Percentiles rank a stretch among this genome's conserved stretches.
phyloP scores from a whole-genome alignment of 2,888 invertebrate genomes.

The Urechis unicinctus region DNA sequence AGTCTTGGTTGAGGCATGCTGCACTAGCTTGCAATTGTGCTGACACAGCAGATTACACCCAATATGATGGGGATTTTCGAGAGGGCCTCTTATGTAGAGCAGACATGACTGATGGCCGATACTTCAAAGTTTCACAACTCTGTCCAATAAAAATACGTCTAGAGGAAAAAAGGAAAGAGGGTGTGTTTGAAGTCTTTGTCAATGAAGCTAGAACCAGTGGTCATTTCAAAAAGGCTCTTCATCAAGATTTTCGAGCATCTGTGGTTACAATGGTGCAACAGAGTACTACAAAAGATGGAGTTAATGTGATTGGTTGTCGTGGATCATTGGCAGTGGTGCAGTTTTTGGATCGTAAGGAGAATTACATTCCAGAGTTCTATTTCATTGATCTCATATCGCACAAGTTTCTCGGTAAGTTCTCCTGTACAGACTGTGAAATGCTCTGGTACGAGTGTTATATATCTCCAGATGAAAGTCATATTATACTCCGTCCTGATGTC shows the following conservation, averaged over 20 bases:
- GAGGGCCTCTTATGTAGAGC: background rate
- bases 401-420: background rate
- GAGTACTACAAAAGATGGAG: background rate
- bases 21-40: background rate
- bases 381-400: background rate
- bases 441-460: constrained; percentile 1
- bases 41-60: background rate
- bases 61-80: background rate
- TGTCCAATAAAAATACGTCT: background rate
- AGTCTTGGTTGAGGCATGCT: background rate
- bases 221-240: background rate
- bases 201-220: background rate
- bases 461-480: background rate
- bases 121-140: background rate
- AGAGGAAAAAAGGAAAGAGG: background rate
- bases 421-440: background rate
- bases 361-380: background rate
- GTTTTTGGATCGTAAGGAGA: background rate
- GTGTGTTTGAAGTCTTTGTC: background rate
- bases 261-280: background rate
- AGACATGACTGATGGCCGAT: background rate
- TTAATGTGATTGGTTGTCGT: background rate
- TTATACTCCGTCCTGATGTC: background rate
- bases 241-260: background rate
- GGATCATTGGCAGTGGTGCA: background rate